A percentile compares a stretch with the other conserved stretches of the same genome.
Evolutionary conservation across 1,140 invertebrate species (phyloP).

Genomic region (Pinna nobilis): DNA sequence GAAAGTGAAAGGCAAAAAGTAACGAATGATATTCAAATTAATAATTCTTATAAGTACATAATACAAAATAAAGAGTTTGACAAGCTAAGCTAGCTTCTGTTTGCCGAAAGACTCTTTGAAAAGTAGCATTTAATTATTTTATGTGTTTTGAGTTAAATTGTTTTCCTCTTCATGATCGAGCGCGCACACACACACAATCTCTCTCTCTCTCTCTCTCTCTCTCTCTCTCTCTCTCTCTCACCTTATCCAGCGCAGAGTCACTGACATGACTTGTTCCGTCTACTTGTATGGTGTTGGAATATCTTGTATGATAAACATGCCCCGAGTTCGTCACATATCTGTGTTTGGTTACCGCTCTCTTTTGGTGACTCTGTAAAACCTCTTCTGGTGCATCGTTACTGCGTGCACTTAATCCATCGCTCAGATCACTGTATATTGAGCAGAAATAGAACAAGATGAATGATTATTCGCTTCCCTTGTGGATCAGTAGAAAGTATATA

Average conservation of each 20-base stretch:
- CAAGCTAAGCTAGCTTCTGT: background rate
- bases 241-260: constrained; percentile 16
- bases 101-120: background rate
- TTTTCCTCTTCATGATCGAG: background rate
- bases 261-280: constrained; percentile 8
- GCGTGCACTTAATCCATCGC: no score
- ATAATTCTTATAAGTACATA: background rate
- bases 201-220: background rate
- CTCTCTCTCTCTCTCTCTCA: background rate
- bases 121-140: background rate
- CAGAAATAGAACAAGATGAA: no score
- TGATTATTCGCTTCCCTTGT: no score
- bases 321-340: constrained; percentile 29
- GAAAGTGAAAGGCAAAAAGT: background rate
- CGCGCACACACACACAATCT: background rate
- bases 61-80: background rate
- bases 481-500: no score
- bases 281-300: background rate
- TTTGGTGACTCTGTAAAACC: background rate
- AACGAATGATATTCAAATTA: background rate
- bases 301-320: background rate
- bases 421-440: no score
- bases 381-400: background rate
- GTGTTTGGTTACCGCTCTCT: constrained; percentile 1
- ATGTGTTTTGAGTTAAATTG: background rate